Evolutionary conservation across 2,888 invertebrate species (phyloP).

Genomic region (Ypsolopha sequella): DNA sequence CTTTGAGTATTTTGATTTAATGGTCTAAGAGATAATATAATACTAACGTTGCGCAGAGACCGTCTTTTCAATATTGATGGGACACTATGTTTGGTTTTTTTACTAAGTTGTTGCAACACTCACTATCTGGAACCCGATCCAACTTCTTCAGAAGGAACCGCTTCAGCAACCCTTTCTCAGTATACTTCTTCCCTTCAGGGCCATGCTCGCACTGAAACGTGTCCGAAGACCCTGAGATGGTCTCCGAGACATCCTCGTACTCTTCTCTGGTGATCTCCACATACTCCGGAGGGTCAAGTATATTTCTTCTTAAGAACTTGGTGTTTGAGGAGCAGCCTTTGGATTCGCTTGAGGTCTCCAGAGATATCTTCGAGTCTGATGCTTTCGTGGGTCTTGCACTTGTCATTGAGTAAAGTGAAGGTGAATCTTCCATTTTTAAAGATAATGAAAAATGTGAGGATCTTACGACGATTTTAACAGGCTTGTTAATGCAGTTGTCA

Average conservation of each 20-base stretch:
- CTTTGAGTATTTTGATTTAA: too few species aligned
- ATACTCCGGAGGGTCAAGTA: constrained; percentile 10
- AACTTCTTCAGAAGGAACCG: constrained; percentile 34
- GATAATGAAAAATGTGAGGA: too few species aligned
- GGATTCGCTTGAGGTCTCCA: background rate
- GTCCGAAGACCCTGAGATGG: constrained; percentile 35
- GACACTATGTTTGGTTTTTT: too few species aligned
- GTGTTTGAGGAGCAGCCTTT: constrained; percentile 33
- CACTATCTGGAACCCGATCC: constrained; percentile 31
- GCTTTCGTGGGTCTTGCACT: too few species aligned
- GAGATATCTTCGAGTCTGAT: too few species aligned
- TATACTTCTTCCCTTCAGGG: constrained; percentile 29
- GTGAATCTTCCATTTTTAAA: too few species aligned
- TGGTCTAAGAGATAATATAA: background rate
- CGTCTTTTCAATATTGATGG: too few species aligned
- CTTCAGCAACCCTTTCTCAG: constrained; percentile 30
- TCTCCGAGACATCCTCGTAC: constrained; percentile 28
- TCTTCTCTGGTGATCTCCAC: constrained; percentile 27
- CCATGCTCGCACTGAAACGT: constrained; percentile 38
- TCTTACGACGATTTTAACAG: too few species aligned
- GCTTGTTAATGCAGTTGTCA: too few species aligned
- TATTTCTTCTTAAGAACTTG: constrained; percentile 27
- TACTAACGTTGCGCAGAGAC: too few species aligned
- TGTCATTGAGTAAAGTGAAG: too few species aligned
- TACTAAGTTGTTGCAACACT: background rate